A percentile compares a stretch with the other conserved stretches of the same genome.
These are phyloP conservation scores for Formica aserva DNA, from an alignment of 2,888 invertebrate genomes.

Conservation along the genomic window DNA sequence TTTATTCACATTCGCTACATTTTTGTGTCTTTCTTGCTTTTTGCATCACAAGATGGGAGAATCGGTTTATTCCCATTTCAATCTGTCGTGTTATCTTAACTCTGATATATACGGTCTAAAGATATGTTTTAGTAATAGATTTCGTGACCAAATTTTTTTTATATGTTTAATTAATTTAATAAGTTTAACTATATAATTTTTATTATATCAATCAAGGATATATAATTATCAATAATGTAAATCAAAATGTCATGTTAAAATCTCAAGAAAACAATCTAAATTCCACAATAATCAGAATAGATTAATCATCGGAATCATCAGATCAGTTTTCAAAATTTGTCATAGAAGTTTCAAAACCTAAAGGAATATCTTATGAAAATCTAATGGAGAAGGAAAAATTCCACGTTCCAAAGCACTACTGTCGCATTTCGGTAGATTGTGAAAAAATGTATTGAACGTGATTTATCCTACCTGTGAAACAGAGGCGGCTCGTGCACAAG, in stretches of 20 bases:
- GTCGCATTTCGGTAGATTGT: background rate
- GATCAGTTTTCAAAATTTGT: background rate
- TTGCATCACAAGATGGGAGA: conserved; percentile 12
- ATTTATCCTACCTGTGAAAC: conserved; percentile 90
- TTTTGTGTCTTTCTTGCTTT: conserved; percentile 20
- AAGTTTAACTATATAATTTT: background rate
- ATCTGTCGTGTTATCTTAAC: background rate
- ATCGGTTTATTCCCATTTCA: conserved; percentile 44
- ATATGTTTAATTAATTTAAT: background rate
- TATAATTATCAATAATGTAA: background rate
- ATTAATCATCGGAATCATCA: background rate
- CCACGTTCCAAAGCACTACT: background rate
- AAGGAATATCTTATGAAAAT: background rate
- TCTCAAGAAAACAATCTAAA: background rate
- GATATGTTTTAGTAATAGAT: background rate
- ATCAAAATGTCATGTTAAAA: background rate
- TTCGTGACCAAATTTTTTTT: background rate
- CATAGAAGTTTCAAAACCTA: background rate
- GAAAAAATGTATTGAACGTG: background rate
- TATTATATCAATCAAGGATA: background rate
- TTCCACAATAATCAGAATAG: background rate
- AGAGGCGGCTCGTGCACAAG: conserved; percentile 94
- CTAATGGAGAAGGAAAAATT: background rate
- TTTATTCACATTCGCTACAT: conserved; percentile 36
- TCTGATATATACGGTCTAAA: background rate